A percentile compares a stretch with the other conserved stretches of the same genome.
These are phyloP conservation scores for Pitta sordida DNA, from an alignment of 2,113 vertebrate species.

Conservation along the genomic window DNA sequence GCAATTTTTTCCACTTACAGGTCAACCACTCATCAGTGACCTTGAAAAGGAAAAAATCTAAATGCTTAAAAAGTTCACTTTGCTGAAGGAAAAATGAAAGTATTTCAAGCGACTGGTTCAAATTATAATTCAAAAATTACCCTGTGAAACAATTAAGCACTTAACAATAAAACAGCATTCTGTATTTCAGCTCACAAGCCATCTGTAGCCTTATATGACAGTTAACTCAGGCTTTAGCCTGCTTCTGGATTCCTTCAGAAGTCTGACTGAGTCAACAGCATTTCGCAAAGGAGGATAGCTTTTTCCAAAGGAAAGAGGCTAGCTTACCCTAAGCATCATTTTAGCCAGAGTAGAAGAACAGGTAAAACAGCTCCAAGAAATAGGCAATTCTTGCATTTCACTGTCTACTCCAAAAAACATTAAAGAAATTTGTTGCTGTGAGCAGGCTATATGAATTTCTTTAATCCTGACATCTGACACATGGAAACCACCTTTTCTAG, in stretches of 20 bases:
- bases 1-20: not conserved
- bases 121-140: not conserved
- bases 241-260: not conserved
- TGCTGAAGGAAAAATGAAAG: not conserved
- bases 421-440: not conserved
- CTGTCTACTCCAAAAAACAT: not conserved
- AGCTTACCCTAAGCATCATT: not conserved
- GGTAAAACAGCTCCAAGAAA: not conserved
- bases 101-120: not conserved
- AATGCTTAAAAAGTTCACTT: not conserved
- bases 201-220: not conserved
- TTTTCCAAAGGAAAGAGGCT: not conserved
- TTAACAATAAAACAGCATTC: conserved; percentile 1
- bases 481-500: not conserved
- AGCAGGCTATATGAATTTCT: not conserved
- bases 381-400: not conserved
- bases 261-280: not conserved
- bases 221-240: not conserved
- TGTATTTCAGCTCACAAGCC: not conserved
- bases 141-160: not conserved
- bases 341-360: not conserved
- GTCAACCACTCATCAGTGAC: not conserved
- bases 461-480: not conserved
- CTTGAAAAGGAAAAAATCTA: not conserved
- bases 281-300: not conserved